Evolutionary conservation across 2,113 vertebrate genomes (phyloP).

Genomic region (Rhynchopsitta pachyrhyncha): DNA sequence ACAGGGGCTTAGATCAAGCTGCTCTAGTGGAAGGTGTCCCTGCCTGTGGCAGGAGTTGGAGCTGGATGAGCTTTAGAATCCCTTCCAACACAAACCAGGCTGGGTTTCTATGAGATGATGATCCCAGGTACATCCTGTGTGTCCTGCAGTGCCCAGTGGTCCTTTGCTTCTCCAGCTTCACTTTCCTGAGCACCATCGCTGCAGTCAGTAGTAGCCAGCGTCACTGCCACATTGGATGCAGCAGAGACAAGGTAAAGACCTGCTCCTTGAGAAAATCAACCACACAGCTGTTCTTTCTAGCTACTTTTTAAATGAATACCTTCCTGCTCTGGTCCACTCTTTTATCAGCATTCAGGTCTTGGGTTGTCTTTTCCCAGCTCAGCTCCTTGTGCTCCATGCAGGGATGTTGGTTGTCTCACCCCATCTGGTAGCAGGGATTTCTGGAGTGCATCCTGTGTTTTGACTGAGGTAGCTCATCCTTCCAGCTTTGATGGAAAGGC

Average conservation of each 20-base stretch:
- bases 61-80: neutral
- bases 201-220: neutral
- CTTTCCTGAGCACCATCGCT: neutral
- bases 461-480: neutral
- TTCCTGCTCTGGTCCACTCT: neutral
- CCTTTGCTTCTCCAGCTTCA: neutral
- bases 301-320: neutral
- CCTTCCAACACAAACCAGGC: neutral
- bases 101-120: neutral
- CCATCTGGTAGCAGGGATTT: neutral
- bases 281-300: neutral
- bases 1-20: too few species aligned
- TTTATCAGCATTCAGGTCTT: neutral
- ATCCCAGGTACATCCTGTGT: neutral
- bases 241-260: neutral
- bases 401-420: neutral
- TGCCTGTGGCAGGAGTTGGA: neutral
- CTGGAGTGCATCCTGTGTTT: neutral
- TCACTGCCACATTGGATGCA: fast-evolving
- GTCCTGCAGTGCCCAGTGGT: neutral
- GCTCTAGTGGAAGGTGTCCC: neutral
- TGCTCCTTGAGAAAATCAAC: neutral
- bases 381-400: neutral
- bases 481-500: neutral
- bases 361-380: neutral